phyloP scores from a whole-genome alignment of 2,888 invertebrate species.

The Encarsia formosa region DNA sequence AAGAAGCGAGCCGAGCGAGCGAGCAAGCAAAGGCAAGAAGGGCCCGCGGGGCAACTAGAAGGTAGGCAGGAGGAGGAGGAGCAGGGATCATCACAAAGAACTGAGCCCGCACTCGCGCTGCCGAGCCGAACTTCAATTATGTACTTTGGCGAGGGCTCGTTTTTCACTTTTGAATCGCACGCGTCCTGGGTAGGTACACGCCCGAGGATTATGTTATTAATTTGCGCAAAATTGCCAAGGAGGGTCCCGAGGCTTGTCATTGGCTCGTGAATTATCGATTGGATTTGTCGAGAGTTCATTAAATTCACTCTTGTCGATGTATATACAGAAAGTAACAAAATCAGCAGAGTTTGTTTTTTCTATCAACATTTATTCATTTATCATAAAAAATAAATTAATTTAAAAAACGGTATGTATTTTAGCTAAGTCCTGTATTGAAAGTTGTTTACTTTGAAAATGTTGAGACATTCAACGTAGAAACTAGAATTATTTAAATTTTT shows the following conservation, averaged over 20 bases:
- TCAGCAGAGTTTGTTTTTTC: too few species aligned
- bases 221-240: constrained; percentile 18
- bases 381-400: too few species aligned
- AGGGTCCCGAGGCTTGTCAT: constrained; percentile 11
- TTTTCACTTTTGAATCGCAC: constrained; percentile 19
- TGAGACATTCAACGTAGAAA: too few species aligned
- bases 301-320: too few species aligned
- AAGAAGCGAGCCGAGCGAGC: constrained; percentile 6
- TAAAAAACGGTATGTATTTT: too few species aligned
- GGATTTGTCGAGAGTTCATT: too few species aligned
- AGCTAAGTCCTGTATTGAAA: too few species aligned
- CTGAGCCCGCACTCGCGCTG: constrained; percentile 12
- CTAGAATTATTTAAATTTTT: too few species aligned
- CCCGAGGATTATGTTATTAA: constrained; percentile 24
- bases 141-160: constrained; percentile 21
- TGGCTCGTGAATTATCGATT: constrained; percentile 16
- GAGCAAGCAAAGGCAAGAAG: constrained; percentile 7
- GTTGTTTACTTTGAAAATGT: too few species aligned
- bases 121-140: constrained; percentile 22
- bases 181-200: neutral
- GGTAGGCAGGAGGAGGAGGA: neutral
- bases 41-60: neutral
- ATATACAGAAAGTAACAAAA: too few species aligned
- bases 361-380: too few species aligned
- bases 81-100: constrained; percentile 16